phyloP scores from a whole-genome alignment of 2,888 invertebrate species.

The Platycheirus rosarum region DNA sequence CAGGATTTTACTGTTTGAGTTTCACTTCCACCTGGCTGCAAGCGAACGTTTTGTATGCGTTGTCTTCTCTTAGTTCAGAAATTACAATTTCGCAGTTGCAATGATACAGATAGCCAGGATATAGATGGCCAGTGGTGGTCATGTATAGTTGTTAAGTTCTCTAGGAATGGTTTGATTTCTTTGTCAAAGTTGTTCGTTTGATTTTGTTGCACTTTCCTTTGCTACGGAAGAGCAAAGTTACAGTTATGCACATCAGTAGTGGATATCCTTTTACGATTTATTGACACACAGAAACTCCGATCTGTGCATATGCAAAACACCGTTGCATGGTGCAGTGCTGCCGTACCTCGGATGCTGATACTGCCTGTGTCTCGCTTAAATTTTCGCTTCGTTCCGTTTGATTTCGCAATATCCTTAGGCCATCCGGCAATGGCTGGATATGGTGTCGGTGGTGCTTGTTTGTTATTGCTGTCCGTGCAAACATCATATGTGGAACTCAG shows the following conservation, averaged over 20 bases:
- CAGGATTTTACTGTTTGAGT: slow-evolving; percentile 54
- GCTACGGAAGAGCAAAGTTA: slow-evolving; percentile 46
- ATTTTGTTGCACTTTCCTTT: slow-evolving; percentile 59
- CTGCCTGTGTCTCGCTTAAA: slow-evolving; percentile 62
- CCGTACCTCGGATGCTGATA: slow-evolving; percentile 10
- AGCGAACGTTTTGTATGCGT: neutral
- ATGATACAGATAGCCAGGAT: slow-evolving; percentile 25
- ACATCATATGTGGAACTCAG: slow-evolving; percentile 64
- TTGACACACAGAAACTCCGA: slow-evolving; percentile 52
- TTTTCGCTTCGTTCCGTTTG: slow-evolving; percentile 73
- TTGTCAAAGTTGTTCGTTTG: slow-evolving; percentile 64
- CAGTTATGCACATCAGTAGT: slow-evolving; percentile 67
- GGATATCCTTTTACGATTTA: slow-evolving; percentile 70
- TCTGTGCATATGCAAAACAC: slow-evolving; percentile 50
- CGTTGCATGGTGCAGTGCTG: slow-evolving; percentile 48
- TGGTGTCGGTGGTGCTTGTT: slow-evolving; percentile 73
- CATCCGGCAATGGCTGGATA: slow-evolving; percentile 74
- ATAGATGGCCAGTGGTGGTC: slow-evolving; percentile 28
- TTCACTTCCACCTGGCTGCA: slow-evolving; percentile 58
- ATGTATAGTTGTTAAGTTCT: slow-evolving; percentile 61
- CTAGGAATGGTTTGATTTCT: slow-evolving; percentile 68
- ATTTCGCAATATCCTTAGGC: slow-evolving; percentile 73
- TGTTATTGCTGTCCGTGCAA: slow-evolving; percentile 70
- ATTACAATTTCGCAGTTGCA: slow-evolving; percentile 63
- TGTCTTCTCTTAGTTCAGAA: slow-evolving; percentile 34